Percentiles rank a stretch among this genome's conserved stretches.
Evolutionary conservation across 2,113 vertebrate genomes (phyloP).

Genomic region (Athene cunicularia): DNA sequence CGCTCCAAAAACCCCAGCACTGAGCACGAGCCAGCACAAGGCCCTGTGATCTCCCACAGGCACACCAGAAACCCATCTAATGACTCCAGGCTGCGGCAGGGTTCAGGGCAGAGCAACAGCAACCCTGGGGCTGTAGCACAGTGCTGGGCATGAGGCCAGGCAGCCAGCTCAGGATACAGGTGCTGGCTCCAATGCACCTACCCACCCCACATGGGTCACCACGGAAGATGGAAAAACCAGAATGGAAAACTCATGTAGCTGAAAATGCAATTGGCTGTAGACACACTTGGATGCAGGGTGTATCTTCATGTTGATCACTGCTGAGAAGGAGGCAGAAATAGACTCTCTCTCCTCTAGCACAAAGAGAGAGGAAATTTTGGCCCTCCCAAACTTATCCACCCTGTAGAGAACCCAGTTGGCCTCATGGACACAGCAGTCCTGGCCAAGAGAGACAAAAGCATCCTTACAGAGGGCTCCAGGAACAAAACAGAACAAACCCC

Average conservation of each 20-base stretch:
- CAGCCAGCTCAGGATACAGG: not conserved
- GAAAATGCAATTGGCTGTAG: not conserved
- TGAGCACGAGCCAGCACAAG: not conserved
- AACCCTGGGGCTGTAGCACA: fast-evolving
- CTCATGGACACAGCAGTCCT: not conserved
- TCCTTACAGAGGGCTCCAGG: not conserved
- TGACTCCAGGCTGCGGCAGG: not conserved
- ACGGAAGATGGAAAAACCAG: not conserved
- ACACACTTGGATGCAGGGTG: not conserved
- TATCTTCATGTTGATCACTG: not conserved
- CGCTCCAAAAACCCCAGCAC: not conserved
- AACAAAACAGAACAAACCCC: not conserved
- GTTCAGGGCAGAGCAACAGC: not conserved
- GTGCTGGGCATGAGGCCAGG: not conserved
- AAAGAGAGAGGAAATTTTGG: not conserved
- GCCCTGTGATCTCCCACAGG: fast-evolving
- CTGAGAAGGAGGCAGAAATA: not conserved
- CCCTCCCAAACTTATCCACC: not conserved
- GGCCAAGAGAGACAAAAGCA: not conserved
- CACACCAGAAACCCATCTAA: not conserved
- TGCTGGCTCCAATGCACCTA: not conserved
- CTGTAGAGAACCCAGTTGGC: not conserved
- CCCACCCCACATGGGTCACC: fast-evolving
- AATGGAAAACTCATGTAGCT: not conserved
- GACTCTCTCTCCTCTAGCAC: not conserved